Conservation (phyloP, 1,140 invertebrate genomes). For the Artemia franciscana region DNA sequence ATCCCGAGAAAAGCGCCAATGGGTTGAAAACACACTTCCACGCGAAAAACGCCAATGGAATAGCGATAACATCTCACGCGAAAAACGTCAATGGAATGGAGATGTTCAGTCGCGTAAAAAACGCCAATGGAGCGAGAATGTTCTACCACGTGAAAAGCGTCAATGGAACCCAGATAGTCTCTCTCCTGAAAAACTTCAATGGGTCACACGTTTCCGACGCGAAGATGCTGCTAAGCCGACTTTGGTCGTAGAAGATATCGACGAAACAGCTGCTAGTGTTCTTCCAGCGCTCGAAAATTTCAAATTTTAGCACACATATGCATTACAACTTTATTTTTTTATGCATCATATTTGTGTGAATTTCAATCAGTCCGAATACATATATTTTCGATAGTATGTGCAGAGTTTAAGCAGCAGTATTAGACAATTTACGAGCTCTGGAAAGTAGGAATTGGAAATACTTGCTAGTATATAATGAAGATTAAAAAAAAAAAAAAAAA, state of each 20-base stretch:
- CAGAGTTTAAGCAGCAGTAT: too few relatives aligned
- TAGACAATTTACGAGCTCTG: too few relatives aligned
- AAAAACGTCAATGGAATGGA: not conserved
- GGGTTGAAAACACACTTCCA: not conserved
- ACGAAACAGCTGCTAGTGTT: not conserved
- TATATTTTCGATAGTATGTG: too few relatives aligned
- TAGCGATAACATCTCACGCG: not conserved
- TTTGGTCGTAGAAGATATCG: not conserved
- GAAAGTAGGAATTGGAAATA: too few relatives aligned
- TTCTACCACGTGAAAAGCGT: not conserved
- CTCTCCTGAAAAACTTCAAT: not conserved
- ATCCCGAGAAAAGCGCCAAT: conserved; percentile 1
- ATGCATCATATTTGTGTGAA: too few relatives aligned
- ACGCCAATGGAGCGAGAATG: not conserved
- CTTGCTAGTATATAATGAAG: too few relatives aligned
- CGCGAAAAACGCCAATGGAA: conserved; percentile 4
- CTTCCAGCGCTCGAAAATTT: not conserved
- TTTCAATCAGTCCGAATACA: too few relatives aligned
- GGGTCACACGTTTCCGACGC: not conserved
- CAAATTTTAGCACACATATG: not conserved
- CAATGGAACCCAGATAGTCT: not conserved
- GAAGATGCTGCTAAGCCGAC: not conserved
- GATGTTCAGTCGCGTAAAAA: not conserved
- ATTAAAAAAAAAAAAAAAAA: too few relatives aligned
- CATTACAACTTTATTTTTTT: too few relatives aligned